Percentiles rank a stretch among this genome's conserved stretches.
These are phyloP conservation scores for Chelonoidis abingdonii DNA, from an alignment of 2,113 vertebrate species.

Conservation along the genomic window DNA sequence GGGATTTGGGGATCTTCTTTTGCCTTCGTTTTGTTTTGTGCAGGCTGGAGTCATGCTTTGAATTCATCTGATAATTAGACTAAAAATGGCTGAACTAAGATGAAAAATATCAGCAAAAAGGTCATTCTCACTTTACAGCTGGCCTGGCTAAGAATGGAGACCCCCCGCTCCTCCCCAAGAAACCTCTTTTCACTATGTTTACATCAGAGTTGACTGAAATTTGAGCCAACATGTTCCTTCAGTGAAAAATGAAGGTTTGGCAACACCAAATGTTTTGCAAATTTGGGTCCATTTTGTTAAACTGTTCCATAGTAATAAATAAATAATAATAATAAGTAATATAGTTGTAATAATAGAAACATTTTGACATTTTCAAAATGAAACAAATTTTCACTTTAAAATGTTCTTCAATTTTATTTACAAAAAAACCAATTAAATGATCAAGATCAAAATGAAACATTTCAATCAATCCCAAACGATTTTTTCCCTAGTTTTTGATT, in stretches of 20 bases:
- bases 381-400: background rate
- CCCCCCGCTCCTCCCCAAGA: background rate
- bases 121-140: background rate
- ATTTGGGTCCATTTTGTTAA: background rate
- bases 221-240: background rate
- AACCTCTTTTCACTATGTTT: background rate
- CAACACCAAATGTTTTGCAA: background rate
- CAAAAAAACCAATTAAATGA: background rate
- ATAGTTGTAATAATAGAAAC: background rate
- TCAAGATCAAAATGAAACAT: background rate
- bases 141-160: background rate
- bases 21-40: background rate
- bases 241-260: background rate
- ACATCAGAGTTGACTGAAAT: background rate
- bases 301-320: background rate
- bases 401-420: background rate
- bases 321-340: background rate
- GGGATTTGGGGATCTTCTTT: accelerated
- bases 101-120: background rate
- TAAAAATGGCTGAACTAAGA: too few relatives aligned
- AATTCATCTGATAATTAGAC: background rate
- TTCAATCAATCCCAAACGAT: background rate
- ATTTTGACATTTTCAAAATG: background rate
- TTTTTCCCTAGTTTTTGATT: background rate
- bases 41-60: accelerated